Percentiles rank a stretch among this genome's conserved stretches.
These are phyloP conservation scores for Tetanocera ferruginea DNA, from an alignment of 2,888 invertebrate species.

Conservation along the genomic window DNA sequence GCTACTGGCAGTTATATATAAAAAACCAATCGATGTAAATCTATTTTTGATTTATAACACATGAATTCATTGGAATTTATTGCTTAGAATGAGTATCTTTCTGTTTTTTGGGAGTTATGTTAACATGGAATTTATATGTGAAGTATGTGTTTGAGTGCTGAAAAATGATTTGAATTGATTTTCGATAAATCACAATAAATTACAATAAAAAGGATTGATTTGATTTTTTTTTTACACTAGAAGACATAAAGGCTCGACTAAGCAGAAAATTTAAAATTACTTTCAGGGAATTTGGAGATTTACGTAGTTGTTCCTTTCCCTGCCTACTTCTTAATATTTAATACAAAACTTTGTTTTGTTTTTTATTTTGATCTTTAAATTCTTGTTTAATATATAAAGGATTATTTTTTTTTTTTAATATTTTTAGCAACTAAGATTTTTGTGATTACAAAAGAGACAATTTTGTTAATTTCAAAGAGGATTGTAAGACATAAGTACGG, in stretches of 20 bases:
- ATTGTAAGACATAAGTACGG: no score
- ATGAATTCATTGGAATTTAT: constrained; percentile 14
- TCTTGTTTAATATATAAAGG: not conserved
- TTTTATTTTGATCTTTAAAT: not conserved
- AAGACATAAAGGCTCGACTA: no score
- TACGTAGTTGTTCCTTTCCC: no score
- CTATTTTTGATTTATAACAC: constrained; percentile 33
- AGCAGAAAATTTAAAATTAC: no score
- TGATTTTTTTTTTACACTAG: not conserved
- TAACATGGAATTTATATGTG: not conserved
- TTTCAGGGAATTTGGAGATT: no score
- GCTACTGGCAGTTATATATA: not conserved
- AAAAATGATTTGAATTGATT: not conserved
- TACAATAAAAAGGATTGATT: not conserved
- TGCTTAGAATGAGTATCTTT: not conserved
- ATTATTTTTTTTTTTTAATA: no score
- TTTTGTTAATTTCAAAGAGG: no score
- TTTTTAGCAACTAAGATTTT: no score
- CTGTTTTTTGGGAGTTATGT: not conserved
- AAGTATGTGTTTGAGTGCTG: not conserved
- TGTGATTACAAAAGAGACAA: no score
- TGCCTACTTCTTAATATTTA: no score
- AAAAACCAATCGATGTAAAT: constrained; percentile 12
- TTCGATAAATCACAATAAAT: not conserved
- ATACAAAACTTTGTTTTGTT: not conserved